Conservation (phyloP, 2,113 vertebrate species). For the Thomomys bottae region DNA sequence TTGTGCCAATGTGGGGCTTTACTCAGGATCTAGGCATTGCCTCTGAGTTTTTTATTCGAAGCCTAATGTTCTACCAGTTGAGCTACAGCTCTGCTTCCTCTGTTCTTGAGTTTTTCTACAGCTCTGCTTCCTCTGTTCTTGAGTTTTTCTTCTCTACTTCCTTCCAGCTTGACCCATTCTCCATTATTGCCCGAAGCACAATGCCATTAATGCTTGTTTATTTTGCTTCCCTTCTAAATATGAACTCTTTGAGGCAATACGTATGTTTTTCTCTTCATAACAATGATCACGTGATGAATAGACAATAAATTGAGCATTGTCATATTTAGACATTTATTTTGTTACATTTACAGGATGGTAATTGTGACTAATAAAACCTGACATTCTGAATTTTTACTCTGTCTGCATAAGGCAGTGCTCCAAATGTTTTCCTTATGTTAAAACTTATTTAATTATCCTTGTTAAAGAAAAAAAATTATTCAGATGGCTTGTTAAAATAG, state of each 20-base stretch:
- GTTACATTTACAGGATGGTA: background rate
- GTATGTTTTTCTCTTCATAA: background rate
- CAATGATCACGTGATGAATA: background rate
- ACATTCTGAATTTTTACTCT: constrained; percentile 15
- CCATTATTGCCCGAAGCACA: background rate
- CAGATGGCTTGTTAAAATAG: background rate
- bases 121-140: background rate
- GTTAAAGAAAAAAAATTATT: background rate
- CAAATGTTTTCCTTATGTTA: background rate
- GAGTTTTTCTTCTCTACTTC: background rate
- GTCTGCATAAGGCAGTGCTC: background rate
- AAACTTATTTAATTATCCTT: background rate
- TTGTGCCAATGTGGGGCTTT: too few species aligned
- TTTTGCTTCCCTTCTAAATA: background rate
- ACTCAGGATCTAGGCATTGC: too few species aligned
- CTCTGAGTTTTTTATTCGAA: too few species aligned
- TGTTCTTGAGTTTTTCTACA: background rate
- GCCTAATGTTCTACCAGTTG: too few species aligned
- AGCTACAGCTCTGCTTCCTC: too few species aligned
- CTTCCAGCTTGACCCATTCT: background rate
- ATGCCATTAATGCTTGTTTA: background rate
- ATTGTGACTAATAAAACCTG: constrained; percentile 2
- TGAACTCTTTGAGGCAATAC: background rate
- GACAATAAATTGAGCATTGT: background rate
- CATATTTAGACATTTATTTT: constrained; percentile 3